Evolutionary conservation across 37 sponge, comb jelly and placozoan species (phyloP).

Genomic region (Theonella swinhoei): DNA sequence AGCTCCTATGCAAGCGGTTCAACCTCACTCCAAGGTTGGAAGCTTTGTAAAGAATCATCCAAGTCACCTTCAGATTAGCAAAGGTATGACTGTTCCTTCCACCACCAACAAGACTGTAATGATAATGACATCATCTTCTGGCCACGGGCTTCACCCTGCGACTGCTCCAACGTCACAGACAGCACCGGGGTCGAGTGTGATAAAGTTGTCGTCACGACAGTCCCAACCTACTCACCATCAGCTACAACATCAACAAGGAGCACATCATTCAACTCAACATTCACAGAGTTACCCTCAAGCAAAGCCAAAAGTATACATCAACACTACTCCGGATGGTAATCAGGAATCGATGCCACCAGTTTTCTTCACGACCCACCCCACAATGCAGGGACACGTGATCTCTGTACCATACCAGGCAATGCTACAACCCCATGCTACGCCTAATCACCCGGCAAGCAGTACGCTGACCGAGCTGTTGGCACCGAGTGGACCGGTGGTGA

Average conservation of each 20-base stretch:
- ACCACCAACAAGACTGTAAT: background rate
- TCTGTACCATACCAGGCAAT: background rate
- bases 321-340: background rate
- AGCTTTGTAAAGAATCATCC: background rate
- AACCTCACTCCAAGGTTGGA: background rate
- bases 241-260: background rate
- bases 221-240: background rate
- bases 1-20: background rate
- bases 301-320: background rate
- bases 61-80: background rate
- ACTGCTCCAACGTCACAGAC: background rate
- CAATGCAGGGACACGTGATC: background rate
- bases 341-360: background rate
- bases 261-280: background rate
- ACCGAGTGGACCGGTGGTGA: background rate
- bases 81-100: background rate
- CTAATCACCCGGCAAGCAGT: background rate
- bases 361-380: background rate
- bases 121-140: background rate
- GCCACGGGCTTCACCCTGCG: background rate
- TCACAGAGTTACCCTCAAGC: background rate
- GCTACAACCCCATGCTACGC: background rate
- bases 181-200: background rate
- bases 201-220: background rate
- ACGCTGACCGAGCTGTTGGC: background rate